phyloP scores from a whole-genome alignment of 2,888 invertebrate genomes.

The Andrena bucephala region DNA sequence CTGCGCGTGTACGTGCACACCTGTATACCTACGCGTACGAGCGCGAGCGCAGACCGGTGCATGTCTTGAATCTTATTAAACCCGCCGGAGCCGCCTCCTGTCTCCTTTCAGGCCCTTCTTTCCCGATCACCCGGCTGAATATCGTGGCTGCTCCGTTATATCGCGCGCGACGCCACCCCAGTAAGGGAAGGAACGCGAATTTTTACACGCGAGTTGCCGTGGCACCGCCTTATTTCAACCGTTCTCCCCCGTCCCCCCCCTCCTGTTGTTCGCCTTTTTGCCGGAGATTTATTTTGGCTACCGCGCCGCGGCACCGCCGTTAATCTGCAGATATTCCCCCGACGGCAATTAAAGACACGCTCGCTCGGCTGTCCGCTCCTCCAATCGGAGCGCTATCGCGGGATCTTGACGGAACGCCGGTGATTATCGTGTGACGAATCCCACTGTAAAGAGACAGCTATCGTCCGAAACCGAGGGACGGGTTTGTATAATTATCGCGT shows the following conservation, averaged over 20 bases:
- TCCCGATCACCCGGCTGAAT: conserved; percentile 52
- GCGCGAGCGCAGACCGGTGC: conserved; percentile 42
- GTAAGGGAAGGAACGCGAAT: conserved; percentile 38
- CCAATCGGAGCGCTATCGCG: conserved; percentile 33
- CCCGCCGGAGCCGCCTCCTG: conserved; percentile 29
- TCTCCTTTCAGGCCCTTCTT: conserved; percentile 32
- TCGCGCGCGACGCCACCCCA: conserved; percentile 30
- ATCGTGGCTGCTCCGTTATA: conserved; percentile 53
- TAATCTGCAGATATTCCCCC: conserved; percentile 69
- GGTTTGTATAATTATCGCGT: conserved; percentile 56
- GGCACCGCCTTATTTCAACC: conserved; percentile 42
- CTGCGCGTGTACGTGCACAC: background rate
- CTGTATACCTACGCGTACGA: too few relatives aligned
- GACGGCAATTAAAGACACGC: conserved; percentile 71
- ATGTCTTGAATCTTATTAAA: conserved; percentile 75
- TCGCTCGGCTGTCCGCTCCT: conserved; percentile 43
- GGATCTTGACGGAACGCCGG: conserved; percentile 59
- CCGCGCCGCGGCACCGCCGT: conserved; percentile 45
- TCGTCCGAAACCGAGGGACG: conserved; percentile 37
- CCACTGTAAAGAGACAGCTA: conserved; percentile 34
- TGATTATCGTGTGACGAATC: conserved; percentile 66
- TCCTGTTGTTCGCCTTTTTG: conserved; percentile 36
- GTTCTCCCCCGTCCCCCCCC: conserved; percentile 9
- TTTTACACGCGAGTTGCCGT: conserved; percentile 62
- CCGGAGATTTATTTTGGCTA: conserved; percentile 55